Base-by-base conservation (phyloP, 2,113 vertebrate genomes). In the Lucifuga dentata region DNA sequence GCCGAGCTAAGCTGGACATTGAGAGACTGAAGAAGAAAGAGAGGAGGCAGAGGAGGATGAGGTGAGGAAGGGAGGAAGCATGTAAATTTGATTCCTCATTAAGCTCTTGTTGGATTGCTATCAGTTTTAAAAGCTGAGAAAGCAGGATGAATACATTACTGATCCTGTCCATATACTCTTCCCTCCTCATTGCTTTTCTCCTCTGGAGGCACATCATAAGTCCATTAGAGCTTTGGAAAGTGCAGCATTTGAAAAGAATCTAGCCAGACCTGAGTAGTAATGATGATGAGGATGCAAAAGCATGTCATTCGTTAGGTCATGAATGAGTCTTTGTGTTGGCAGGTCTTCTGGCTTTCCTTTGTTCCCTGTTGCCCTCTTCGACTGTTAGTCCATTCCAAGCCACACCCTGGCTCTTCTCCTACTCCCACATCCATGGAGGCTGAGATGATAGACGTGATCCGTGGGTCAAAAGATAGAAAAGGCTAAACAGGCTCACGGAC, bases 21-120 rank as follows among this genome's bases (percentile, higher is more conserved):
- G 96, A 99, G 78, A 92, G 93, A 55, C 93, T 98, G 33, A 97
- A 96, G 63, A 96, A 97, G 89, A 98, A 95, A 16, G 97, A 97
- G 87, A 91, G 94, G 69, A 92, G 95, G 73, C 94, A 95, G 87
- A 90, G 81, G 68, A 94, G 95, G 68, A 95, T 95, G 88, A 97
- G 95, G 96, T 96, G 64, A 78, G 63, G 56, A n/a, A 13, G 38
- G 41, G 38, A 38, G 44, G 29, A 51, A 44, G 6, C 26, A 62
- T 76, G 11, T 29, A 8, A n/a, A 51, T 46, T 17, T 2, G 12
- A 53, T 41, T 29, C 53, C 12, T 51, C 21, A 41, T 16, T n/a
- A 29, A 33, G 3, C 29, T 26, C 56, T 11, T 39, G 6, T 57
- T 60, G n/a, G 39, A 52, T 16, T 23, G 59, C 12, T 58, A n/a